Evolutionary conservation across 1,140 invertebrate genomes (phyloP), one percentile per base, ranked within the genome.

Genomic region (Hermetia illucens): DNA sequence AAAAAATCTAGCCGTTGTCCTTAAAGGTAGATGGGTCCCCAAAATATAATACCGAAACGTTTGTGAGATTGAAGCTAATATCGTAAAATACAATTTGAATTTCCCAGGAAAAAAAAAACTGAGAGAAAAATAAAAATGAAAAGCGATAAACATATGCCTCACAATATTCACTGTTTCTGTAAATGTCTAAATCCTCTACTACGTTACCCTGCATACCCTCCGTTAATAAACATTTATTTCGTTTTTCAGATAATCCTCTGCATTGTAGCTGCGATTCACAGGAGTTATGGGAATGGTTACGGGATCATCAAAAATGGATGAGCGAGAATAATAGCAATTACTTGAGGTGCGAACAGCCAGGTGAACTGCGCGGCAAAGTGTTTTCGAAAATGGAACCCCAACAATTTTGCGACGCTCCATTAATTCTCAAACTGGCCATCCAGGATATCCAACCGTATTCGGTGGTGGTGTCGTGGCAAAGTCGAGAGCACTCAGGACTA

Each of bases 381-480:
- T 82, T 91, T 58, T 62, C 85, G 13, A 74, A 79, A 39, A 65
- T 89, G 45, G 75, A 82, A 49, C 77, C 83, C 6, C 75, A 77
- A 41, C 72, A 77, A 49, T 82, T 92, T 51, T 92, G 86, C 53
- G 77, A 84, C 39, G 69, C 77, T 35, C 84, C 84, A 5, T 63
- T 87, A 44, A 75, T 90, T 42, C 65, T 80, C 29, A 79, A 82
- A 56, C 66, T 92, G 18, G 81, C 81, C 40, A 83, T 89, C 44
- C 79, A 85, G 62, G 84, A 89, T 55, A 82, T 90, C 21, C 82
- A 88, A 59, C 82, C 84, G 2, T 84, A 81, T 61, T 84, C 81
- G n/a, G 76, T 90, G 21, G 64, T 86, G 36, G 80, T 90, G 10
- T 80, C 82, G 36, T 91, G 87, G 87, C 81, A 89, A 55, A 84